Base-by-base conservation (phyloP, 1,140 invertebrate species). In the Euura saliciscinereae region DNA sequence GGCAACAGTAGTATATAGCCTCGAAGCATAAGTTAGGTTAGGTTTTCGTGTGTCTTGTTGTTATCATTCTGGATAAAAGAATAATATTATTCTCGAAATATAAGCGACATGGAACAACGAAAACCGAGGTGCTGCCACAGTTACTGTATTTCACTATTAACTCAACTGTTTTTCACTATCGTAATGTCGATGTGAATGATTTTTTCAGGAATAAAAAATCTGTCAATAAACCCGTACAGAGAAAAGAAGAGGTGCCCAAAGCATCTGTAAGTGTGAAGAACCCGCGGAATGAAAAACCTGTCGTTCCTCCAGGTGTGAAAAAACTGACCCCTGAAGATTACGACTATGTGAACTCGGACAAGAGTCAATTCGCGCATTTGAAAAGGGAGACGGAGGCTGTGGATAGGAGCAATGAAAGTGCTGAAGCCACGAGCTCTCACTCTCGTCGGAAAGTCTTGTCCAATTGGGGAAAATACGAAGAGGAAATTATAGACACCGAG, bases 381-480 rank as follows among this genome's bases (percentile, higher is more conserved):
- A 59, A 59, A 59, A 8, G 51, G 13, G 51, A 59, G 13, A 59
- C 51, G 0, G 8, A 59, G 51, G 28, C 28, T 28, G 3, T 11
- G 51, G 51, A 8, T 59, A n/a, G 13, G 10, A 59, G 10, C 10
- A 11, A 3, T 3, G 13, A 5, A 8, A 59, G 13, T 59, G 51
- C 0, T 1, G 8, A 8, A 11, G 13, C 51, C 10, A 6, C 51
- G 13, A 59, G 13, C 13, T 59, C 51, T 59, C 51, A n/a, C 6
- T 11, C 51, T 59, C 51, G 51, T 59, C 51, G 51, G 10, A 4
- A 59, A 8, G 51, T 59, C 13, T 7, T 45, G 5, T 69, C 68
- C 3, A 69, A 69, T 69, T 69, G 68, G 68, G 11, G 45, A 43
- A 69, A 45, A 46, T 69, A 69, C 45, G 68, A 69, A 4, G 45